Conservation (phyloP, 2,888 invertebrate species). For the Protonemura montana region DNA sequence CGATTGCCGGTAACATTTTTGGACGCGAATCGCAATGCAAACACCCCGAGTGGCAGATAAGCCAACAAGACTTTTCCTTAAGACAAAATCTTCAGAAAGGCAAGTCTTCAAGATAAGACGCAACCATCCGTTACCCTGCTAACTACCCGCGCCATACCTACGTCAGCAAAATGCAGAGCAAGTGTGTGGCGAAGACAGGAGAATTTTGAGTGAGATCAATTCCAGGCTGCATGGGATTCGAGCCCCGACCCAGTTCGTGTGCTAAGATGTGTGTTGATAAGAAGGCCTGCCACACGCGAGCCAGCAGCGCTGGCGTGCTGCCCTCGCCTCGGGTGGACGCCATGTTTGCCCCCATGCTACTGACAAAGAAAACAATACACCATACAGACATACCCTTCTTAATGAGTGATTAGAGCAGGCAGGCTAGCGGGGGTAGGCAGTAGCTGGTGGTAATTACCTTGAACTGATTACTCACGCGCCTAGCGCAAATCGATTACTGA, state of each 20-base stretch:
- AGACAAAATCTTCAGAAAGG: neutral
- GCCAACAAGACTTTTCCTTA: neutral
- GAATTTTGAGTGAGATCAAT: slow-evolving; percentile 38
- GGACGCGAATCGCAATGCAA: neutral
- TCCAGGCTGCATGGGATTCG: neutral
- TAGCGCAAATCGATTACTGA: neutral
- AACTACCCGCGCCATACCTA: neutral
- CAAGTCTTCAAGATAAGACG: neutral
- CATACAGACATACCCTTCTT: neutral
- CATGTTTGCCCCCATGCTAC: neutral
- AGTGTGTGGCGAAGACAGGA: slow-evolving; percentile 18
- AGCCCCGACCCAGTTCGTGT: slow-evolving; percentile 45
- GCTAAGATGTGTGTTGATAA: slow-evolving; percentile 37
- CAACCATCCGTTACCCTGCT: neutral
- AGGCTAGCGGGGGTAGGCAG: no score
- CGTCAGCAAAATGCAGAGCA: neutral
- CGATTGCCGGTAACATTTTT: neutral
- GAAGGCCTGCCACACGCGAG: neutral
- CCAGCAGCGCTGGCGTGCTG: neutral
- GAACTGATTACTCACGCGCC: neutral
- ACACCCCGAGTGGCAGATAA: neutral
- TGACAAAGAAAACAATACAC: slow-evolving; percentile 17
- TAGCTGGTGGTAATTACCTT: neutral
- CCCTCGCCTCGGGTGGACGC: neutral
- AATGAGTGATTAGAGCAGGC: neutral